Percentiles rank a stretch among this genome's conserved stretches.
These are phyloP conservation scores for Sebastiscus albofasciatus DNA, from an alignment of 2,797 vertebrate genomes.

Conservation along the genomic window DNA sequence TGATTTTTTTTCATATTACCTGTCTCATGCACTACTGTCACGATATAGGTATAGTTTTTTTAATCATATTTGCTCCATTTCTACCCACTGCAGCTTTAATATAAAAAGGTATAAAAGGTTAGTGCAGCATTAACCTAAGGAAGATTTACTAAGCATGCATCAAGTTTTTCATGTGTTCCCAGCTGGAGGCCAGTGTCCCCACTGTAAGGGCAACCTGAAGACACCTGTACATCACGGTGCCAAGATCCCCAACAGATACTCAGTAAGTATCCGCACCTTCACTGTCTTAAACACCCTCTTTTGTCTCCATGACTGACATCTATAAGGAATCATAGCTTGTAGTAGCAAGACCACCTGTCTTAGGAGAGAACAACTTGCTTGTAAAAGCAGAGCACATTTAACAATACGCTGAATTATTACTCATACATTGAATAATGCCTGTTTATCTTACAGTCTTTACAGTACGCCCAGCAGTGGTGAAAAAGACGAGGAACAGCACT, in stretches of 20 bases:
- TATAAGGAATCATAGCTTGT: not conserved
- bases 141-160: not conserved
- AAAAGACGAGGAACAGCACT: not conserved
- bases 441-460: slow-evolving; percentile 58
- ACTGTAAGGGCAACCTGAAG: slow-evolving; percentile 36
- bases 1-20: too few species aligned
- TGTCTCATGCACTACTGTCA: too few species aligned
- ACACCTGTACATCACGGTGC: slow-evolving; percentile 5
- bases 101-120: not conserved
- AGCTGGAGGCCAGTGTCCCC: slow-evolving; percentile 50
- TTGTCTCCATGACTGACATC: not conserved
- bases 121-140: not conserved
- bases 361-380: not conserved
- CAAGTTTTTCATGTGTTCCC: not conserved
- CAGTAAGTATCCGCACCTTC: slow-evolving; percentile 47
- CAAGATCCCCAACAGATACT: slow-evolving; percentile 69
- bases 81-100: too few species aligned
- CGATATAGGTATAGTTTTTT: too few species aligned
- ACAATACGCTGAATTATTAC: too few species aligned
- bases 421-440: not conserved
- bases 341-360: not conserved
- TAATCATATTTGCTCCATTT: too few species aligned
- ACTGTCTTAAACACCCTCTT: not conserved
- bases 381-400: not conserved
- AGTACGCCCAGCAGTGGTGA: slow-evolving; percentile 79